Base-by-base conservation (phyloP, 1,140 invertebrate species). In the Sitobion miscanthi region DNA sequence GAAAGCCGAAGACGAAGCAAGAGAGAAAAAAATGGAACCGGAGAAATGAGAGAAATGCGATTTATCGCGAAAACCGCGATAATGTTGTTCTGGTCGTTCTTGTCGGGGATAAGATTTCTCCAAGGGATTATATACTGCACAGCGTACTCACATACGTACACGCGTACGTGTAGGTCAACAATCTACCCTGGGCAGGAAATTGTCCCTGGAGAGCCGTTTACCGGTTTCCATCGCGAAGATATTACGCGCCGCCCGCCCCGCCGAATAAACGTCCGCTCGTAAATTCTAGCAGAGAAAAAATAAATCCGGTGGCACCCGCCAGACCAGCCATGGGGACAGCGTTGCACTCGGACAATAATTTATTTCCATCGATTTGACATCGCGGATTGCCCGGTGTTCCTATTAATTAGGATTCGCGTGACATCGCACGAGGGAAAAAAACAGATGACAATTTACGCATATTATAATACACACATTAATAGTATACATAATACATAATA, bases 171-270 rank as follows among this genome's bases (percentile, higher is more conserved):
- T 92, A 93, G 91, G 91, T 93, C 91, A 86, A 93, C 91, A 45
- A 30, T 57, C 77, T 57, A 93, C 82, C 77, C 91, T 52, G 35
- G 47, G 47, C 47, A 77, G 38, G 77, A 93, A 86, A 86, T 57
- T 47, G 82, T 93, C 91, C 91, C 91, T 1, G 82, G 82, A 85
- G 91, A 93, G 91, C 91, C 91, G 91, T 93, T 93, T 93, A 93
- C 91, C 82, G 91, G 49, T 93, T 86, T 93, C 77, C 91, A 35
- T 83, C 82, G 23, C 88, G 89, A n/a, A 90, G 38, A 90, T 69
- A 90, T 62, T 90, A 52, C 77, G 49, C 77, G 57, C 8, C 90
- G 38, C 42, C 38, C 30, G 42, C 90, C 57, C n/a, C 42, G 35
- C 35, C 69, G n/a, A 85, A 57, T 85, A 45, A 86, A 85, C 91